Conservation (phyloP, 1,140 invertebrate species). For the Penaeus chinensis region DNA sequence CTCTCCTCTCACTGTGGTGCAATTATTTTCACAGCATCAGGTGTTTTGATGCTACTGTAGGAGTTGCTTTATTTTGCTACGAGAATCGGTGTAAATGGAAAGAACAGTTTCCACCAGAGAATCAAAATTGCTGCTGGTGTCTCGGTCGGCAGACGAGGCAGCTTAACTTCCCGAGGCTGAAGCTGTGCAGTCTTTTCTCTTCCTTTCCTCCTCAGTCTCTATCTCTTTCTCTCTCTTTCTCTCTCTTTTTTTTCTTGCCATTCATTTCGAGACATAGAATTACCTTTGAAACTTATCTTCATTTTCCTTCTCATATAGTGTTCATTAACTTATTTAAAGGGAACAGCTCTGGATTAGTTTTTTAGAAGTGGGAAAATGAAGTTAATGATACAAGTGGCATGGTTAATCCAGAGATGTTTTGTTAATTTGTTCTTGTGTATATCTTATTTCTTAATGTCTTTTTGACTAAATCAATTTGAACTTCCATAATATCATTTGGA, state of each 20-base stretch:
- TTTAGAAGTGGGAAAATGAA: no score
- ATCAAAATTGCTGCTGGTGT: conserved; percentile 11
- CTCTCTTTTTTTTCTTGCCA: not conserved
- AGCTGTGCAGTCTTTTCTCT: conserved; percentile 23
- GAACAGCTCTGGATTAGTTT: no score
- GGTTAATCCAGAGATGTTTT: no score
- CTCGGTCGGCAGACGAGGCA: not conserved
- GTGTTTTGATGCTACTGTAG: conserved; percentile 29
- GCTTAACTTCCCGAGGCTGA: conserved; percentile 33
- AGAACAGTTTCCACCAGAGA: not conserved
- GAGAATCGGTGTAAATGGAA: not conserved
- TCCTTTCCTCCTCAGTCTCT: not conserved
- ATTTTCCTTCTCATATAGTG: no score
- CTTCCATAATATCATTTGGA: not conserved
- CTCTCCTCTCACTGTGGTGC: conserved; percentile 21
- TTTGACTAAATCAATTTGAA: no score
- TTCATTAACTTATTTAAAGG: no score
- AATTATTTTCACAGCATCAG: conserved; percentile 8
- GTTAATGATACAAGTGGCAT: no score
- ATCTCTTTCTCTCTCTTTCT: not conserved
- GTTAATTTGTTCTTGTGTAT: no score
- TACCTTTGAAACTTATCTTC: no score
- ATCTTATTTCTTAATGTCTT: no score
- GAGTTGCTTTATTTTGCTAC: conserved; percentile 12
- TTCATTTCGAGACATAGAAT: not conserved